These are phyloP conservation scores for Apostichopus japonicus DNA, from an alignment of 35 echinoderm and acorn worm genomes.

Conservation along the genomic window DNA sequence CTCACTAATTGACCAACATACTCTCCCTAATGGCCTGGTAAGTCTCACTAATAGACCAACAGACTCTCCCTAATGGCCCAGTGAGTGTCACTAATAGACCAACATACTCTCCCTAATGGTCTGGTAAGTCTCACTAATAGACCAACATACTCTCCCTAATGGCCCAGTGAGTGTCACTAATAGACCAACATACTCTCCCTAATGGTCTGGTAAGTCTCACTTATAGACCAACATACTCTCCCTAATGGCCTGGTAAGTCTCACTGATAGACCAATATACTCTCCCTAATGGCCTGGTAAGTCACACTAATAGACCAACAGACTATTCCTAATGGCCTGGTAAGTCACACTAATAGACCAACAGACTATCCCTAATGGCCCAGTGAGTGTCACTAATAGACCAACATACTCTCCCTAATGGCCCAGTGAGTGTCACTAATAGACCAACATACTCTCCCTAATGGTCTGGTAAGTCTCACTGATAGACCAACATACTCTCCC, in stretches of 20 bases:
- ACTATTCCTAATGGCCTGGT: constrained; percentile 73
- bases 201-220: no score
- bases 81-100: constrained; percentile 75
- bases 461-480: no score
- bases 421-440: constrained; percentile 57
- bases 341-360: constrained; percentile 73
- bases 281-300: constrained; percentile 98
- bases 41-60: constrained; percentile 11
- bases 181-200: no score
- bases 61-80: constrained; percentile 60
- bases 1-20: constrained; percentile 79
- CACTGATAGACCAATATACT: constrained; percentile 81
- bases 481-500: no score
- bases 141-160: constrained; percentile 2
- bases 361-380: constrained; percentile 97
- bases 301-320: background rate
- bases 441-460: no score
- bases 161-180: constrained; percentile 68
- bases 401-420: constrained; percentile 40
- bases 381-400: constrained; percentile 54
- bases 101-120: constrained; percentile 97
- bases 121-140: constrained; percentile 66
- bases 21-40: constrained; percentile 96
- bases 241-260: no score
- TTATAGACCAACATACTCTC: no score